Base-by-base conservation (phyloP, 2,888 invertebrate species). In the Ornithoptera priamus region DNA sequence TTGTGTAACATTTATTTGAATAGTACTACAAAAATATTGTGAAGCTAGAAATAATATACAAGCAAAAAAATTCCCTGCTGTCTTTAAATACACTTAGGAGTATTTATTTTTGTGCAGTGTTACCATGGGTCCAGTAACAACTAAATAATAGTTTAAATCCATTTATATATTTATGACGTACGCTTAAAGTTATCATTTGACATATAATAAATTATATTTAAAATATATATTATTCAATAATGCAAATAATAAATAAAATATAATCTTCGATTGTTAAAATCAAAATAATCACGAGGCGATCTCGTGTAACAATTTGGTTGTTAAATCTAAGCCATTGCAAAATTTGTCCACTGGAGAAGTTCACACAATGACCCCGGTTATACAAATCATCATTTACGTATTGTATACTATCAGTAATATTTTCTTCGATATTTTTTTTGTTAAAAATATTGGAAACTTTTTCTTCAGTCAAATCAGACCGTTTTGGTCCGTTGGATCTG, bases 261-360 rank as follows among this genome's bases (percentile, higher is more conserved):
- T 77, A 76, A 65, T 85, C 79, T 67, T 85, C 83, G 70, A 82
- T 84, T 72, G 85, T 80, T 72, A 85, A 80, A 77, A 90, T 80
- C 74, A 90, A 84, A 76, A 88, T 81, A 80, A 90, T 74, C 72
- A 85, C 75, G 86, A 89, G 87, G 87, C 87, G 89, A 87, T 86
- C 83, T 80, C 77, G 81, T 78, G 81, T 80, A 73, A 74, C 68
- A 67, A 64, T 75, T 75, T 80, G 81, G 79, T 81, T 81, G 79
- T 73, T 65, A 36, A 46, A 58, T 50, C 42, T 75, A 76, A 73
- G 80, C 73, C 78, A 77, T 74, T 73, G 75, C 77, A 74, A 76
- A 78, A 83, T 88, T 82, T 85, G 87, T 86, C 83, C 36, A 65
- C 71, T 72, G 75, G 77, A 77, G 78, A 78, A 80, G 77, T 81